Evolutionary conservation across 2,888 invertebrate genomes (phyloP), one percentile per base, ranked within the genome.

Genomic region (Ferrisia virgata): DNA sequence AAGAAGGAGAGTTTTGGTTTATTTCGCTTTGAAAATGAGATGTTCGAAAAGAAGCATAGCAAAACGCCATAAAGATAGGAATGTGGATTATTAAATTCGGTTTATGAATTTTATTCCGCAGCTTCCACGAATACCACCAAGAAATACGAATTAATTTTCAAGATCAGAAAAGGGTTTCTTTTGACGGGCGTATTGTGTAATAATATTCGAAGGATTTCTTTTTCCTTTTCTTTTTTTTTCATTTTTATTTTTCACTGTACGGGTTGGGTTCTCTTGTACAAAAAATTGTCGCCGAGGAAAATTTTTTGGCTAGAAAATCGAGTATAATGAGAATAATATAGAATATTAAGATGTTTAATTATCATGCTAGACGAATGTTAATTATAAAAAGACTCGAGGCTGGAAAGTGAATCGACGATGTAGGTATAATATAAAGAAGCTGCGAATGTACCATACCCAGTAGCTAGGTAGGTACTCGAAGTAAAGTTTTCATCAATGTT

Each of bases 11-110:
- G 28, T 76, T 76, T 76, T 28, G 72, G 72, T 76, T 76, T 76
- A 76, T 76, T 76, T 76, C 72, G 6, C 72, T 36, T 76, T 76
- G 80, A 53, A 80, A 80, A 80, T 33, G 53, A 80, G 80, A 76
- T 53, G 28, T 33, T 33, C 18, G 31, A 80, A 53, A 64, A 64
- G 58, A 82, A 58, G 82, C 82, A 82, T 82, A 33, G 53, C 36
- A 64, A 82, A 82, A 64, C 53, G 82, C 64, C 58, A 82, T 82
- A 82, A 82, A 82, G 82, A 82, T 69, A 82, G 39, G 82, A 82
- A 82, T 64, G 82, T 53, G 82, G 39, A 82, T 82, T 82, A 82
- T 82, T 82, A 82, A 82, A 82, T 82, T 82, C 82, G 36, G 82
- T 82, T 82, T 82, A 82, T 82, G 82, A 82, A 82, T 82, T 82